Evolutionary conservation across 92 coral and sea anemone species (phyloP), one percentile per base, ranked within the genome.

Genomic region (Actinostola sp.): DNA sequence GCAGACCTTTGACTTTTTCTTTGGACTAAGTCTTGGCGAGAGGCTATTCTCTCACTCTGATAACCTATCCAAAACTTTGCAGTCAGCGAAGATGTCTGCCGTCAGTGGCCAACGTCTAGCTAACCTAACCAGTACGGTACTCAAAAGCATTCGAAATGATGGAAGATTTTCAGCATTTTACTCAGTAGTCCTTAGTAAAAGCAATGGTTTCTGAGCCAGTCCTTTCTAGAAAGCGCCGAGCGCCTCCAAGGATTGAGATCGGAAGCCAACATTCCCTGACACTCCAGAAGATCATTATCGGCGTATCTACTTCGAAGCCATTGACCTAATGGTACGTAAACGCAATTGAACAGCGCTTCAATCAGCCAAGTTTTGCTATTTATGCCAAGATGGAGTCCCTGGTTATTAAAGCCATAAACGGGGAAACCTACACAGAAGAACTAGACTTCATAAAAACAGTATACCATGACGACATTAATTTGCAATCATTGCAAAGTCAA

Each of bases 311-410:
- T 89, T 76, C 64, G 86, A 81, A 71, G 80, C 77, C 58, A 66
- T 84, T 24, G 89, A 84, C 72, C 82, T 84, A 28, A 84, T 84
- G 45, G 60, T n/a, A n/a, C n/a, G 70, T 81, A 33, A 84, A 69
- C 61, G 87, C 88, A 21, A 84, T 89, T 59, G 93, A 84, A 32
- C 48, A 70, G 67, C 88, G 90, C 63, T 89, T 85, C 67, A 76
- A 60, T 63, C 96, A 89, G 68, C 72, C 70, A 58, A 80, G 93
- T 82, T 89, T 80, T 68, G 33, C 43, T 50, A 72, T 63, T 66
- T 88, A 75, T 44, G 81, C 27, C 53, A 54, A 74, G 77, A 79
- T 83, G 80, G 78, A 88, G 78, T 83, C 88, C 77, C 61, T 88
- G 20, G 31, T 88, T 21, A 72, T 81, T 1, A 66, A 56, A 55